Conservation (phyloP, 2,888 invertebrate species). For the Cyrtodaria siliqua region DNA sequence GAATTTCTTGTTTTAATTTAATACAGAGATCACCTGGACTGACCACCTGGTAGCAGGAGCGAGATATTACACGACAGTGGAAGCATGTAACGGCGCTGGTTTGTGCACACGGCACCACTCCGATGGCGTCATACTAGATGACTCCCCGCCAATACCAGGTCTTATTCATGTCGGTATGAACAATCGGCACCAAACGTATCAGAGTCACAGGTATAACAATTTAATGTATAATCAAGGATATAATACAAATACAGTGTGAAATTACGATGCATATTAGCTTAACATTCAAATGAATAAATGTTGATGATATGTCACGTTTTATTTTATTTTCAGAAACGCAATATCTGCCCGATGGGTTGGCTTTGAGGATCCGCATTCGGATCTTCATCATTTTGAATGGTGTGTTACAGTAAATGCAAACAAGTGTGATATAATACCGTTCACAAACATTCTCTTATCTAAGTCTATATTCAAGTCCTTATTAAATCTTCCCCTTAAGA, state of each 20-base stretch:
- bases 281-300: too few relatives aligned
- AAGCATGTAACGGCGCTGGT: slow-evolving; percentile 69
- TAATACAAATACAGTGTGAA: too few relatives aligned
- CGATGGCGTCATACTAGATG: slow-evolving; percentile 68
- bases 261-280: too few relatives aligned
- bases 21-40: too few relatives aligned
- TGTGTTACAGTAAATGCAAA: slow-evolving; percentile 22
- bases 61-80: slow-evolving; percentile 64
- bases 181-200: slow-evolving; percentile 44
- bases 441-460: slow-evolving; percentile 26
- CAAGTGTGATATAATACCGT: slow-evolving; percentile 42
- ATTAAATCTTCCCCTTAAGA: slow-evolving; percentile 23
- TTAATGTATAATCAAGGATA: too few relatives aligned
- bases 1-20: too few relatives aligned
- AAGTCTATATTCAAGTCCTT: slow-evolving; percentile 30
- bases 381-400: slow-evolving; percentile 37
- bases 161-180: slow-evolving; percentile 55
- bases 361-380: slow-evolving; percentile 48
- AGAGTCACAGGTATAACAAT: too few relatives aligned
- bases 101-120: slow-evolving; percentile 63
- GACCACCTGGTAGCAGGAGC: too few relatives aligned
- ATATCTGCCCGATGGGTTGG: slow-evolving; percentile 35
- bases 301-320: too few relatives aligned
- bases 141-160: slow-evolving; percentile 69
- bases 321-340: slow-evolving; percentile 24